Percentiles rank a stretch among this genome's conserved stretches.
Evolutionary conservation across 1,140 invertebrate genomes (phyloP).

Genomic region (Maniola jurtina): DNA sequence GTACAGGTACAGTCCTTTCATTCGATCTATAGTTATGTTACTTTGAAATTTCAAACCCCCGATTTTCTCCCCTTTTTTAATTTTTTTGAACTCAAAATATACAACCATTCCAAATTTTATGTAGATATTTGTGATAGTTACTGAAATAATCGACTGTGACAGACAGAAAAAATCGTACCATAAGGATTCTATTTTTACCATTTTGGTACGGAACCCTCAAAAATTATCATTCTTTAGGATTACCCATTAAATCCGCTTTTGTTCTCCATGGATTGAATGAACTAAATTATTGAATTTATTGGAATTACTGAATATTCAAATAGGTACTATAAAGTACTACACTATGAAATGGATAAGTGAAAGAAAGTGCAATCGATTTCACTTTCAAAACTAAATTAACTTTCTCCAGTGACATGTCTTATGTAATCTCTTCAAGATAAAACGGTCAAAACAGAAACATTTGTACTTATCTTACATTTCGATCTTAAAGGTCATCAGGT

Average conservation of each 20-base stretch:
- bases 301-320: constrained; percentile 38
- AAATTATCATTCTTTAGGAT: too few relatives aligned
- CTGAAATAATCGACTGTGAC: too few relatives aligned
- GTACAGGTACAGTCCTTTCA: too few relatives aligned
- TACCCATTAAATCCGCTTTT: not conserved
- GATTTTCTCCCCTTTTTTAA: too few relatives aligned
- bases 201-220: too few relatives aligned
- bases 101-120: too few relatives aligned
- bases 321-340: constrained; percentile 45
- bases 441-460: constrained; percentile 66
- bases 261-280: constrained; percentile 3
- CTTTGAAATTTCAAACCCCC: too few relatives aligned
- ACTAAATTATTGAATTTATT: constrained; percentile 9
- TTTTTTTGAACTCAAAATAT: too few relatives aligned
- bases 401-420: constrained; percentile 77
- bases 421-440: constrained; percentile 71
- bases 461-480: constrained; percentile 56
- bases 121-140: too few relatives aligned
- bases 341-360: constrained; percentile 73
- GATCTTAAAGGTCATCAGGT: constrained; percentile 61
- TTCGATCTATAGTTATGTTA: too few relatives aligned
- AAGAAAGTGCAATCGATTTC: constrained; percentile 78
- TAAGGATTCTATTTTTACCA: too few relatives aligned
- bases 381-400: constrained; percentile 79
- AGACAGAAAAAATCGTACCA: too few relatives aligned